A percentile compares a stretch with the other conserved stretches of the same genome.
Conservation (phyloP, 2,888 invertebrate species). For the Ophioninae sp. region DNA sequence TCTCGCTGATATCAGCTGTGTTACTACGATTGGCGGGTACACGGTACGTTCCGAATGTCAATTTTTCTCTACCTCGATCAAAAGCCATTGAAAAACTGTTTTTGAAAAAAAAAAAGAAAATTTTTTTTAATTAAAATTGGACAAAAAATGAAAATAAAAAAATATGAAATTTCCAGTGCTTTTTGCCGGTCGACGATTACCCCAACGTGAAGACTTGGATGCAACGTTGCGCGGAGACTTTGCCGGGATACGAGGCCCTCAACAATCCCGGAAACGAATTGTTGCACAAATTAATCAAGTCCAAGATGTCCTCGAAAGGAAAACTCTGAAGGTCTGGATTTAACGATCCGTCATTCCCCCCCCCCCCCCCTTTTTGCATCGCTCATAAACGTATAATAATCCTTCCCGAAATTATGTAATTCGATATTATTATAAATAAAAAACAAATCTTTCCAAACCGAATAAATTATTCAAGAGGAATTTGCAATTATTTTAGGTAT, state of each 20-base stretch:
- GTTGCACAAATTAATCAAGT: slow-evolving; percentile 8
- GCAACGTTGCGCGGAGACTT: slow-evolving; percentile 82
- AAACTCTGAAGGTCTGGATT: slow-evolving; percentile 8
- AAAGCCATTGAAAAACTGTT: not conserved
- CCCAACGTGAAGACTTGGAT: slow-evolving; percentile 85
- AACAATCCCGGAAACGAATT: slow-evolving; percentile 61
- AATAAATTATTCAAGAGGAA: too few relatives aligned
- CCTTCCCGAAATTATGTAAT: too few relatives aligned
- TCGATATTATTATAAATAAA: too few relatives aligned
- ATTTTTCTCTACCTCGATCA: not conserved
- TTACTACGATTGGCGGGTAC: slow-evolving; percentile 20
- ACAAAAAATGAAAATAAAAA: not conserved
- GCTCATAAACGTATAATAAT: too few relatives aligned
- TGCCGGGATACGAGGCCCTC: slow-evolving; percentile 81
- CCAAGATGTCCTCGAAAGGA: slow-evolving; percentile 1
- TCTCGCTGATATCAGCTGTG: slow-evolving; percentile 71
- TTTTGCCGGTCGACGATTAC: slow-evolving; percentile 75
- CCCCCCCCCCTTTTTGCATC: too few relatives aligned
- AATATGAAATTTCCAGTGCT: slow-evolving; percentile 55
- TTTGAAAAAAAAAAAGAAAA: not conserved
- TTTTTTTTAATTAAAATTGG: too few relatives aligned
- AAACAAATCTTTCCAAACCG: too few relatives aligned
- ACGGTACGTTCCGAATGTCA: slow-evolving; percentile 54
- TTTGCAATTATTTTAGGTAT: too few relatives aligned
- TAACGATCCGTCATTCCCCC: too few relatives aligned